Conservation (phyloP, 2,888 invertebrate genomes). For the Synergus laeviventris region DNA sequence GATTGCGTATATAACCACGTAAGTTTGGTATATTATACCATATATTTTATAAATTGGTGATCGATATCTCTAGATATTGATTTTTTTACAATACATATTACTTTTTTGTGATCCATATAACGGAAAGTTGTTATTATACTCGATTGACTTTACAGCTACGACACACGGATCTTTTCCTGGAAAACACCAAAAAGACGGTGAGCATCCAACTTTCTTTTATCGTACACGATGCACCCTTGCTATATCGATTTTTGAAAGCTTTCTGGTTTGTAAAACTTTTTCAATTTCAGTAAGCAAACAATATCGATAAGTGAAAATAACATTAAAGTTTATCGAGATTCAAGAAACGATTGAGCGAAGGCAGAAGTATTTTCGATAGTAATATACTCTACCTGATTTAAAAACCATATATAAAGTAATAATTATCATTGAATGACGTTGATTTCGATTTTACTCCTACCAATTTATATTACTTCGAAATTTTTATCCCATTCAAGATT, state of each 20-base stretch:
- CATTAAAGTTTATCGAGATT: slow-evolving; percentile 8
- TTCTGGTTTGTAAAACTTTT: not conserved
- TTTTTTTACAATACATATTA: slow-evolving; percentile 32
- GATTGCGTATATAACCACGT: slow-evolving; percentile 73
- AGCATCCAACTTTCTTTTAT: slow-evolving; percentile 50
- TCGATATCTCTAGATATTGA: not conserved
- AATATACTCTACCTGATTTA: too few species aligned
- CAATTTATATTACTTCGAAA: too few species aligned
- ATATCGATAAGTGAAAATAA: not conserved
- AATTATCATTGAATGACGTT: too few species aligned
- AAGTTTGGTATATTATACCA: slow-evolving; percentile 69
- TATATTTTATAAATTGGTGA: slow-evolving; percentile 16
- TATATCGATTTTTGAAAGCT: slow-evolving; percentile 29
- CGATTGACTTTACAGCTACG: slow-evolving; percentile 63
- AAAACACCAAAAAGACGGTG: slow-evolving; percentile 70
- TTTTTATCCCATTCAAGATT: too few species aligned
- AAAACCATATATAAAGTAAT: too few species aligned
- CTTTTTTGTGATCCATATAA: slow-evolving; percentile 19
- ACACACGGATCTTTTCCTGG: slow-evolving; percentile 69
- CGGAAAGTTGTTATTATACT: slow-evolving; percentile 33
- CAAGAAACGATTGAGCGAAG: not conserved
- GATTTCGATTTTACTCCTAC: too few species aligned
- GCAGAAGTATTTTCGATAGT: not conserved
- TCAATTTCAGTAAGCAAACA: not conserved
- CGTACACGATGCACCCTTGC: not conserved